phyloP scores from a whole-genome alignment of 2,888 invertebrate species.

The Diabrotica balteata region DNA sequence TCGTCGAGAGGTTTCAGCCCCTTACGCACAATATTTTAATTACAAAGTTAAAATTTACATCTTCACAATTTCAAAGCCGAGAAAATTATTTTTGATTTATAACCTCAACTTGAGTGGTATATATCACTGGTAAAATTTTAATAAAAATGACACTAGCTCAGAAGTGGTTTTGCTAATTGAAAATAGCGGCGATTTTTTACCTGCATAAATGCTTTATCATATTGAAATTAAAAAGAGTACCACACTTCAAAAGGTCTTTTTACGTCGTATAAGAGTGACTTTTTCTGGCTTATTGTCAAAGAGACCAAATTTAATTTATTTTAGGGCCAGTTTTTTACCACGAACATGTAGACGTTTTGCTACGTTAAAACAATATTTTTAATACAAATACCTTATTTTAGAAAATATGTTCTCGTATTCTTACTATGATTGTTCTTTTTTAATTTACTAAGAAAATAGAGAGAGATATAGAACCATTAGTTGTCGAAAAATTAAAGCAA shows the following conservation, averaged over 20 bases:
- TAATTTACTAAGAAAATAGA: too few relatives aligned
- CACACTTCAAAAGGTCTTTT: neutral
- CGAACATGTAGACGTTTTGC: too few relatives aligned
- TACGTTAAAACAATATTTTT: too few relatives aligned
- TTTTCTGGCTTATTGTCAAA: constrained; percentile 6
- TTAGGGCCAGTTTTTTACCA: too few relatives aligned
- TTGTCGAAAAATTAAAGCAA: too few relatives aligned
- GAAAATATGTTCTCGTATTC: too few relatives aligned
- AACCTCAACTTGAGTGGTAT: constrained; percentile 32
- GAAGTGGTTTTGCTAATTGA: constrained; percentile 26
- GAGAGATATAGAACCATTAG: too few relatives aligned
- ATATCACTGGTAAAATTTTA: constrained; percentile 30
- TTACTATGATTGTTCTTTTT: too few relatives aligned
- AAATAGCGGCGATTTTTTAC: constrained; percentile 25
- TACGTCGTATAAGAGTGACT: neutral
- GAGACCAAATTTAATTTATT: neutral
- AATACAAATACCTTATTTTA: too few relatives aligned
- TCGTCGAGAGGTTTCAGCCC: neutral
- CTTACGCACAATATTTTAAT: constrained; percentile 32
- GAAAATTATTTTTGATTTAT: constrained; percentile 30
- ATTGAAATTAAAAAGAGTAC: constrained; percentile 14
- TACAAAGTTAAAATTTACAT: constrained; percentile 32
- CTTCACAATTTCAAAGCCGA: constrained; percentile 31
- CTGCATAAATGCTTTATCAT: constrained; percentile 22
- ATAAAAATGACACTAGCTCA: constrained; percentile 31